A percentile compares a stretch with the other conserved stretches of the same genome.
phyloP scores from a whole-genome alignment of 2,113 vertebrate species.

The Thunnus maccoyii region DNA sequence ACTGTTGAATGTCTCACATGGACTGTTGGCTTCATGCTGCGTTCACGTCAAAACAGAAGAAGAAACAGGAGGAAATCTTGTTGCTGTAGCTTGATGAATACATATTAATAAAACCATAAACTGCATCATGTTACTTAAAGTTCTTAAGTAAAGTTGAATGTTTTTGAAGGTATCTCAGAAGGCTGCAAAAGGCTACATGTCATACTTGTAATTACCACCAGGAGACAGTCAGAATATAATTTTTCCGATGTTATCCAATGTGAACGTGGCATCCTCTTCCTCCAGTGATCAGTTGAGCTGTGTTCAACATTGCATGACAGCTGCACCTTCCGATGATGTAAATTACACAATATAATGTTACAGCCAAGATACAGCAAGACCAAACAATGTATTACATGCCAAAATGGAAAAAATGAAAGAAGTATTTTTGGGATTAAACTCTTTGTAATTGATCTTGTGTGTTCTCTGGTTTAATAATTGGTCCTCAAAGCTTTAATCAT shows the following conservation, averaged over 20 bases:
- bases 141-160: neutral
- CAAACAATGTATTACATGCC: slow-evolving; percentile 62
- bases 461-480: neutral
- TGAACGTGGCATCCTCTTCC: slow-evolving; percentile 21
- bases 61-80: too few relatives aligned
- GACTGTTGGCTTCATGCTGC: slow-evolving; percentile 6
- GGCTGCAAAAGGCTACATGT: neutral
- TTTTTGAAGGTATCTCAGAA: neutral
- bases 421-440: slow-evolving; percentile 75
- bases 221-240: neutral
- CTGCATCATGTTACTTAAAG: slow-evolving; percentile 21
- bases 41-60: slow-evolving; percentile 14
- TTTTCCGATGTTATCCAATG: neutral
- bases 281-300: slow-evolving; percentile 22
- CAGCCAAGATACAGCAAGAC: slow-evolving; percentile 70
- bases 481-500: neutral
- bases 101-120: neutral
- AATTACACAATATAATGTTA: slow-evolving; percentile 37
- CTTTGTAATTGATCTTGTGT: slow-evolving; percentile 56
- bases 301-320: slow-evolving; percentile 62
- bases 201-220: neutral
- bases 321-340: slow-evolving; percentile 36
- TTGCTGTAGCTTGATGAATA: neutral
- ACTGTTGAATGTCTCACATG: slow-evolving; percentile 46
- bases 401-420: slow-evolving; percentile 44